Conservation (phyloP, 2,797 vertebrate species). For the Phataginus tetradactyla region DNA sequence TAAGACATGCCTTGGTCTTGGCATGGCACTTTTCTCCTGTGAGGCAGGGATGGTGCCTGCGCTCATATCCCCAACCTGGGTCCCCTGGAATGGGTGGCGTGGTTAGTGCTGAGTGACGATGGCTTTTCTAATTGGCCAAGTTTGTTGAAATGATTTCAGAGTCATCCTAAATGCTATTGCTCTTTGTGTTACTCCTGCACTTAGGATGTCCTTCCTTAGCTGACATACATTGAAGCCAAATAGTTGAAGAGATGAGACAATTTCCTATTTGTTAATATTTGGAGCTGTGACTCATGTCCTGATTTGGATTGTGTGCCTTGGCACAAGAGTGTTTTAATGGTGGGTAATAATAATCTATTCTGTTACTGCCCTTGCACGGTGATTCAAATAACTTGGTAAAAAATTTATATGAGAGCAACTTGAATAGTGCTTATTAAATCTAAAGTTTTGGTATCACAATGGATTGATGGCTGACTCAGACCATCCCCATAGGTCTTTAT, state of each 20-base stretch:
- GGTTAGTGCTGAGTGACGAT: neutral
- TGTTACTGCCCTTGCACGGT: neutral
- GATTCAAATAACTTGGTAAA: slow-evolving; percentile 23
- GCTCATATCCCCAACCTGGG: neutral
- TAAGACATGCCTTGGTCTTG: neutral
- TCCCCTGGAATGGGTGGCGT: neutral
- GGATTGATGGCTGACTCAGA: neutral
- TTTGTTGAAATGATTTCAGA: neutral
- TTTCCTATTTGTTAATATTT: neutral
- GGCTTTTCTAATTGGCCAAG: neutral
- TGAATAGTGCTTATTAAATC: neutral
- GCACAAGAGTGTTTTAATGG: neutral
- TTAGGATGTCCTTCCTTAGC: neutral
- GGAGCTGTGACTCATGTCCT: neutral
- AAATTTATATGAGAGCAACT: neutral
- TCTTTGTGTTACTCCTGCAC: neutral
- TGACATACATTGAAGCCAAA: neutral
- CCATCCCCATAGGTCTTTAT: neutral
- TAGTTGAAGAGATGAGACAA: neutral
- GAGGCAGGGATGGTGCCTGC: neutral
- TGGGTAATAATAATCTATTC: neutral
- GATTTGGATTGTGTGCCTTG: neutral
- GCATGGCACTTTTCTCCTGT: neutral
- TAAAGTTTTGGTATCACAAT: neutral
- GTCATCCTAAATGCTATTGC: neutral